These are phyloP conservation scores for Notolepis coatsorum DNA, from an alignment of 2,797 vertebrate species.

Conservation along the genomic window DNA sequence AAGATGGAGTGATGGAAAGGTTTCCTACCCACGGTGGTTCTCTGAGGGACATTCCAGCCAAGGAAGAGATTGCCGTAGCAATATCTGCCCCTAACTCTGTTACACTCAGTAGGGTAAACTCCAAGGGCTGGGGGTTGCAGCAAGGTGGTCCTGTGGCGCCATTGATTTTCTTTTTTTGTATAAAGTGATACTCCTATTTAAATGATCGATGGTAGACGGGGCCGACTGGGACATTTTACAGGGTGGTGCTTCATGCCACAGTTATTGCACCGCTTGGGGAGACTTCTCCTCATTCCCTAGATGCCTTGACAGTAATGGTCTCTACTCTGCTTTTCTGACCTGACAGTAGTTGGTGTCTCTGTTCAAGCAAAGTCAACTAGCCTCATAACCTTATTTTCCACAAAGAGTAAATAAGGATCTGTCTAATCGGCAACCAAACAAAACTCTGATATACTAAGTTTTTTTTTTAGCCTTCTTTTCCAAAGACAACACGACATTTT, in stretches of 20 bases:
- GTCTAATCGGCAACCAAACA: slow-evolving; percentile 31
- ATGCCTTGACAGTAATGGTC: slow-evolving; percentile 27
- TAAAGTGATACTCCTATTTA: slow-evolving; percentile 6
- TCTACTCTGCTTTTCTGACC: slow-evolving; percentile 1
- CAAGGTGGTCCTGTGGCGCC: slow-evolving; percentile 31
- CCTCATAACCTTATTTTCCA: neutral
- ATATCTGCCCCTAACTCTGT: slow-evolving; percentile 23
- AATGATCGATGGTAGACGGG: too few relatives aligned
- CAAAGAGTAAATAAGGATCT: neutral
- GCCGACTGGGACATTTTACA: too few relatives aligned
- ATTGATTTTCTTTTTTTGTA: slow-evolving; percentile 38
- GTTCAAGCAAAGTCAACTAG: neutral
- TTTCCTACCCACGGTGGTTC: neutral
- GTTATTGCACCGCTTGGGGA: slow-evolving; percentile 1
- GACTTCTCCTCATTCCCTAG: slow-evolving; percentile 32
- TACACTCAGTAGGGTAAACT: slow-evolving; percentile 12
- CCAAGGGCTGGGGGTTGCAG: slow-evolving; percentile 29
- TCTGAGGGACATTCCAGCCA: neutral
- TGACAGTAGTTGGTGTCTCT: neutral
- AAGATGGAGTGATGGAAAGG: slow-evolving; percentile 84
- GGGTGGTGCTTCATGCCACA: slow-evolving; percentile 17
- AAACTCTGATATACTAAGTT: slow-evolving; percentile 37
- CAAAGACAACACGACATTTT: slow-evolving; percentile 71
- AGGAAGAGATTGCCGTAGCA: slow-evolving; percentile 22
- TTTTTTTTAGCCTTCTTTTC: slow-evolving; percentile 59